Conservation (phyloP, 2,797 vertebrate species). For the Rhinella marina region DNA sequence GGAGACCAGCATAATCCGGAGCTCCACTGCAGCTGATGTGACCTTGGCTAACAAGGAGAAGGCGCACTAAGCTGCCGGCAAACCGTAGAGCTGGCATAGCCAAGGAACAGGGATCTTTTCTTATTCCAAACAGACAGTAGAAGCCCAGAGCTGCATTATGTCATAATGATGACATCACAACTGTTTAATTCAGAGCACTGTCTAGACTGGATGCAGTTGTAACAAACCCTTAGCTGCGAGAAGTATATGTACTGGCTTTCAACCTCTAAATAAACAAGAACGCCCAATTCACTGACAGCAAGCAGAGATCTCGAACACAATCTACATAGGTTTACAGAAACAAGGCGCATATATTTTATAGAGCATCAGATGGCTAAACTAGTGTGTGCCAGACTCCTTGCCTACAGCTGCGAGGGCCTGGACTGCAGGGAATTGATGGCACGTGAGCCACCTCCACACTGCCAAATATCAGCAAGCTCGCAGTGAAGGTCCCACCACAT, state of each 20-base stretch:
- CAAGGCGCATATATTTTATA: neutral
- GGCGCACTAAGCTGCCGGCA: neutral
- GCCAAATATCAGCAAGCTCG: neutral
- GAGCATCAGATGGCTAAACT: neutral
- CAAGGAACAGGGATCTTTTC: neutral
- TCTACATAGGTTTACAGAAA: neutral
- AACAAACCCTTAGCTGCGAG: neutral
- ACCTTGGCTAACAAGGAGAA: neutral
- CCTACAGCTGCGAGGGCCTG: neutral
- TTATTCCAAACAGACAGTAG: neutral
- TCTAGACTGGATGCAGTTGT: neutral
- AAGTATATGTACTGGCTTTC: too few species aligned
- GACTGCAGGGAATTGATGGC: conserved; percentile 7
- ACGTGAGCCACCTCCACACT: neutral
- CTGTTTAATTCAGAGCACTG: neutral
- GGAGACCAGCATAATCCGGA: neutral
- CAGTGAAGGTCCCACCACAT: neutral
- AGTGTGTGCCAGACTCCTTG: neutral
- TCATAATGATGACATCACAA: neutral
- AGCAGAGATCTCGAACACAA: neutral
- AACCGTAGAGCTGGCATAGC: neutral
- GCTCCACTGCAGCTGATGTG: neutral
- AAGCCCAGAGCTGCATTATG: neutral
- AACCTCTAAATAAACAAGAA: neutral
- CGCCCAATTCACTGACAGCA: neutral